phyloP scores from a whole-genome alignment of 2,797 vertebrate species.

The Molothrus aeneus region DNA sequence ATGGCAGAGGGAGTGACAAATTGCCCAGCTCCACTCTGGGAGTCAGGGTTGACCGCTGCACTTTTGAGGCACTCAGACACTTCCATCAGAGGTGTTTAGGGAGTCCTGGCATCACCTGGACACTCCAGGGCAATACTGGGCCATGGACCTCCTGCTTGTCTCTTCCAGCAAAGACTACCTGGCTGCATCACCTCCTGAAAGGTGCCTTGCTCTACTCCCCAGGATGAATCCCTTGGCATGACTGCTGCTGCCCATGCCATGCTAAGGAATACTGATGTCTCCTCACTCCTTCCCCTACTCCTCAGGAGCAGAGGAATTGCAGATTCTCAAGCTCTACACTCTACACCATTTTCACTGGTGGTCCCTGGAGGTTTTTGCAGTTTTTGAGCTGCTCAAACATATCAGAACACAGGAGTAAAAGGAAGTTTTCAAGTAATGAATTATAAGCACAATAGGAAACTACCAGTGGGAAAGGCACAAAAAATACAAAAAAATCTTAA shows the following conservation, averaged over 20 bases:
- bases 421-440: not conserved
- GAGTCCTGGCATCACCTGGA: not conserved
- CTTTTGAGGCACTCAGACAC: not conserved
- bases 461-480: not conserved
- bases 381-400: not conserved
- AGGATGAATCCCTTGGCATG: not conserved
- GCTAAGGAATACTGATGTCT: not conserved
- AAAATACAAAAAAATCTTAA: not conserved
- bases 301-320: not conserved
- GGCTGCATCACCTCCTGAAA: not conserved
- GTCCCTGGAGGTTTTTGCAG: not conserved
- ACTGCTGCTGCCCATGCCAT: not conserved
- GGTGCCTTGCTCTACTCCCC: not conserved
- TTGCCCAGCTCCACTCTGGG: accelerated
- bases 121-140: accelerated
- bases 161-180: not conserved
- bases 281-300: not conserved
- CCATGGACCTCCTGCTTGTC: accelerated
- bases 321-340: not conserved
- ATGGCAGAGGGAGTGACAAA: not conserved
- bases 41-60: not conserved
- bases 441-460: not conserved
- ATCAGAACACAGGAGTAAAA: not conserved
- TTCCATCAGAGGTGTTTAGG: not conserved
- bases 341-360: not conserved